Evolutionary conservation across 2,888 invertebrate genomes (phyloP), one percentile per base, ranked within the genome.

Genomic region (Myopa tessellatipennis): DNA sequence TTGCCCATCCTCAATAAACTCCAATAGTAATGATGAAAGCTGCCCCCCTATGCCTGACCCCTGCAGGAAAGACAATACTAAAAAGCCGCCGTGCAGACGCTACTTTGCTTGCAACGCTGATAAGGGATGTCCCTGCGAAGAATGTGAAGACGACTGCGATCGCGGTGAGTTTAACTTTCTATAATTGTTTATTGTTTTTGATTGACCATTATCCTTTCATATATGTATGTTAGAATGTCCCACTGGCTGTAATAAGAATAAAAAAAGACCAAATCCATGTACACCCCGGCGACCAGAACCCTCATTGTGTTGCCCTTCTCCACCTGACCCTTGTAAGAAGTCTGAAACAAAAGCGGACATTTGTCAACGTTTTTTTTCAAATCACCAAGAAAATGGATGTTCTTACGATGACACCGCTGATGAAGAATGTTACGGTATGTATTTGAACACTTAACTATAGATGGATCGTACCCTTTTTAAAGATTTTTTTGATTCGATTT

Each of bases 101-200:
- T 88, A 87, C 71, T 88, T 87, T 78, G 83, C 85, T 52, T 86
- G 86, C 63, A 88, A 88, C 77, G 79, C 85, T 26, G 86, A 86
- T 75, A 87, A 84, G 77, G 69, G 84, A 50, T 85, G 84, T 52
- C 85, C 86, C 4, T 86, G 85, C 68, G 87, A 82, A 4, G 82
- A 81, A 26, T 85, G 88, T 50, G 87, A 88, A 77, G 87, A 88
- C 77, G 85, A 87, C n/a, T 85, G 83, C n/a, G 87, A 85, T 73
- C 84, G 87, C 77, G 82, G 88, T 88, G 79, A 82, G 84, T 78
- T 63, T 12, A 36, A 18, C 4, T 12, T 55, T 34, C 0, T 7
- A 16, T 63, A 10, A n/a, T 61, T 72, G 16, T 16, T 16, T 71
- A 52, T n/a, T 50, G 40, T 18, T 55, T 71, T 58, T 18, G 58